Base-by-base conservation (phyloP, 2,888 invertebrate species). In the Helleia helle region DNA sequence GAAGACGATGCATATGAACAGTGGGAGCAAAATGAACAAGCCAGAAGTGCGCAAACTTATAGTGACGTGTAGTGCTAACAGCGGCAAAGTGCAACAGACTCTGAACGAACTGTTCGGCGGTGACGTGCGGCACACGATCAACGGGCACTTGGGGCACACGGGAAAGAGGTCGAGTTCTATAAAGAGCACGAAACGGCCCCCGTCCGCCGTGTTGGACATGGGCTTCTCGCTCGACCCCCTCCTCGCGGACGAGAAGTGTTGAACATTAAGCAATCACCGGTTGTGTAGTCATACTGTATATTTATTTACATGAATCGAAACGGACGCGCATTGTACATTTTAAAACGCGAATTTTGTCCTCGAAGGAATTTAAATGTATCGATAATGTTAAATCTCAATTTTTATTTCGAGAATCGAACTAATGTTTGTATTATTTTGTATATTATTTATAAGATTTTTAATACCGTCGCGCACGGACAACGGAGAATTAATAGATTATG, bases 401-500 rank as follows among this genome's bases (percentile, higher is more conserved):
- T 62, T 64, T 18, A 34, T 34, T 68, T 71, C 58, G 59, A 65
- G 64, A 67, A 59, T 55, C 62, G 68, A 72, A 71, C 62, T 71
- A 71, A 74, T 73, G 67, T 84, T 83, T 84, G 74, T 83, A 84
- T 85, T 76, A 80, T 85, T 83, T 85, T 85, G 83, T 85, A 85
- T 77, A 83, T 81, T 84, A 77, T 76, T 80, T 79, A 66, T 84
- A 83, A 83, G 79, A 70, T 65, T 54, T 76, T 64, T 59, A 52
- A 72, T 61, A 58, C 71, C 63, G 68, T 61, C 55, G 55, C 57
- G 57, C 50, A 22, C 62, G 62, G 69, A 66, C 65, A 62, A 66
- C 61, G 67, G 57, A 70, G 52, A 65, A 71, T 65, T 69, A 68
- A 67, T 70, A 71, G 66, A 68, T 65, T 65, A 67, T 67, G 68